phyloP scores from a whole-genome alignment of 2,797 vertebrate genomes.

The Characodon lateralis region DNA sequence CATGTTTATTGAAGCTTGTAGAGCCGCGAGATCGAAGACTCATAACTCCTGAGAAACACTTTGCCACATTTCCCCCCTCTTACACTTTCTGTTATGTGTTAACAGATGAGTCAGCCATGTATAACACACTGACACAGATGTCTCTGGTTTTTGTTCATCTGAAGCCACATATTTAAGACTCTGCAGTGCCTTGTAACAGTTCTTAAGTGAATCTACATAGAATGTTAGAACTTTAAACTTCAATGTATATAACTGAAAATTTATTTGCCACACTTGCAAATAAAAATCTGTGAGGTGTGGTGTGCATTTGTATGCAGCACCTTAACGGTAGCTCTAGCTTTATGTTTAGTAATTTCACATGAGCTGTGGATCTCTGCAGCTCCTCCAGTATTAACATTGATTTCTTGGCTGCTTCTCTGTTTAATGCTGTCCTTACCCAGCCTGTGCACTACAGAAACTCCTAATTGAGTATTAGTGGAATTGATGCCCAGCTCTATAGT shows the following conservation, averaged over 20 bases:
- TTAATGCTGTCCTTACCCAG: neutral
- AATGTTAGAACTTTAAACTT: neutral
- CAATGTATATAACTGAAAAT: neutral
- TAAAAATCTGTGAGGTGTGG: neutral
- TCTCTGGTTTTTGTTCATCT: constrained; percentile 42
- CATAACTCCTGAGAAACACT: constrained; percentile 62
- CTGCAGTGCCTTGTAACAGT: neutral
- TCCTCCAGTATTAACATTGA: neutral
- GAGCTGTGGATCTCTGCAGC: neutral
- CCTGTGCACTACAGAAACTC: neutral
- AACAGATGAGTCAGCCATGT: constrained; percentile 49
- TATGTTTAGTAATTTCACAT: neutral
- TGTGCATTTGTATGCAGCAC: neutral
- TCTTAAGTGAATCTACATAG: neutral
- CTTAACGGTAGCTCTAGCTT: too few relatives aligned
- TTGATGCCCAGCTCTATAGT: too few relatives aligned
- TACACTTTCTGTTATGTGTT: constrained; percentile 37
- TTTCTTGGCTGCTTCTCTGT: neutral
- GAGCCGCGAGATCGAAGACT: constrained; percentile 61
- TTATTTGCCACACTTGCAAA: neutral
- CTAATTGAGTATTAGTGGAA: neutral
- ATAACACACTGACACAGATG: constrained; percentile 38
- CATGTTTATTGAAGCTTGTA: constrained; percentile 60
- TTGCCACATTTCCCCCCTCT: constrained; percentile 23
- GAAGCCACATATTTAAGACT: constrained; percentile 39